These are phyloP conservation scores for Phyllostomus hastatus DNA, from an alignment of 2,113 vertebrate genomes.

Conservation along the genomic window DNA sequence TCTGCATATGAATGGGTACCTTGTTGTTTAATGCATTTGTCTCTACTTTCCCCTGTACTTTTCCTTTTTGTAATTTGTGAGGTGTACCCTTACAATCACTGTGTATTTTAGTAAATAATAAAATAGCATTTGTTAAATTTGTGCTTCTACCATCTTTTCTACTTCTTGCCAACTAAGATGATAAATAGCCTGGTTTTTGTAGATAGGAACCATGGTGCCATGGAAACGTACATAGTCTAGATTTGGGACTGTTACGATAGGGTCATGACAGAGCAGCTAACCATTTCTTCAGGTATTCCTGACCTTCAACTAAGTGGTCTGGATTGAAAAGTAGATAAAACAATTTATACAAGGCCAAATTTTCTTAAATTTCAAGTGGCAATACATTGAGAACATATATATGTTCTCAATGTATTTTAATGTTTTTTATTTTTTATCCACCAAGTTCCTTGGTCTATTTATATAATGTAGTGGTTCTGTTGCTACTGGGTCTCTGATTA, in stretches of 20 bases:
- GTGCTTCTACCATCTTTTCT: constrained; percentile 48
- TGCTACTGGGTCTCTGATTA: background rate
- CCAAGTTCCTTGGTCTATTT: background rate
- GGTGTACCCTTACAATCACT: background rate
- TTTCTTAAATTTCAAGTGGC: constrained; percentile 21
- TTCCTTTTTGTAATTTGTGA: constrained; percentile 44
- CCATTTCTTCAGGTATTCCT: background rate
- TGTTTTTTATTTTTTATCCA: constrained; percentile 21
- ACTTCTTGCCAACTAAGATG: constrained; percentile 38
- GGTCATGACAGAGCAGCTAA: background rate
- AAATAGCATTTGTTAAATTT: constrained; percentile 59
- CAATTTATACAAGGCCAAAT: background rate
- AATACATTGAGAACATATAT: background rate
- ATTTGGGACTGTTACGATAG: background rate
- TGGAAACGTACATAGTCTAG: background rate
- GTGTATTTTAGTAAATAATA: constrained; percentile 70
- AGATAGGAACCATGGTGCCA: background rate
- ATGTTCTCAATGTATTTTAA: background rate
- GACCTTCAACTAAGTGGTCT: background rate
- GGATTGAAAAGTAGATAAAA: constrained; percentile 29
- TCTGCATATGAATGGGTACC: background rate
- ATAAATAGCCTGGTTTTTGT: constrained; percentile 39
- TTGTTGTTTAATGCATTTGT: constrained; percentile 5
- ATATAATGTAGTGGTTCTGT: background rate
- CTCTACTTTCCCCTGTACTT: constrained; percentile 23